Base-by-base conservation (phyloP, 2,113 vertebrate genomes). In the Urocolius indicus region DNA sequence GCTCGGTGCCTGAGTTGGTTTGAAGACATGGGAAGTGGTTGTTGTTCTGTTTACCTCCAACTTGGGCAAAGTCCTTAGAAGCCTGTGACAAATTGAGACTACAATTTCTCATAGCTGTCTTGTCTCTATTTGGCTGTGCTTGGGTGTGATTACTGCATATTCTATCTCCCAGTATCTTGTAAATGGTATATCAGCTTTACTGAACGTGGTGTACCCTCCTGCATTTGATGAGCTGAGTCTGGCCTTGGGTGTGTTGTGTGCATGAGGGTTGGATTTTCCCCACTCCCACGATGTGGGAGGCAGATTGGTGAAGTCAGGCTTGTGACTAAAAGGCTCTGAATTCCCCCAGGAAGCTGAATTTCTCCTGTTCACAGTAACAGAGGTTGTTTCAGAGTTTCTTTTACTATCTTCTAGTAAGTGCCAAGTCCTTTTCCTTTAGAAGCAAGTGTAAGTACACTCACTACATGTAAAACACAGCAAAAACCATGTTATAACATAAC, bases 121-220 rank as follows among this genome's bases (percentile, higher is more conserved):
- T 54, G 38, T 62, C 62, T 90, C 84, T 94, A 83, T 58, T 74
- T 57, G 77, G 83, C 13, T 41, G 26, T 76, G 87, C 90, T 69
- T 83, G 71, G 58, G 45, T 63, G 72, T 92, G 95, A 90, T 95
- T 90, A 36, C 87, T 16, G 38, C 43, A 45, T 54, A 49, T 87
- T 81, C 76, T 76, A 30, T 49, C 81, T 90, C 80, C 18, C 89
- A 72, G 93, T 84, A 43, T n/a, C 90, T 54, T 78, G 85, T 66
- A 89, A 90, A 94, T 81, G 90, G 83, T 95, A 57, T 29, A 30
- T 91, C 41, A 51, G 73, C 94, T 62, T 32, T 46, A 21, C 3
- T 62, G 88, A 48, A 41, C 2, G 6, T 3, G 8, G 45, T 26
- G 78, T 34, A 86, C 38, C 83, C 75, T 79, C 58, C 69, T 49